These are phyloP conservation scores for Crocidura indochinensis DNA, from an alignment of 2,797 vertebrate species.

Conservation along the genomic window DNA sequence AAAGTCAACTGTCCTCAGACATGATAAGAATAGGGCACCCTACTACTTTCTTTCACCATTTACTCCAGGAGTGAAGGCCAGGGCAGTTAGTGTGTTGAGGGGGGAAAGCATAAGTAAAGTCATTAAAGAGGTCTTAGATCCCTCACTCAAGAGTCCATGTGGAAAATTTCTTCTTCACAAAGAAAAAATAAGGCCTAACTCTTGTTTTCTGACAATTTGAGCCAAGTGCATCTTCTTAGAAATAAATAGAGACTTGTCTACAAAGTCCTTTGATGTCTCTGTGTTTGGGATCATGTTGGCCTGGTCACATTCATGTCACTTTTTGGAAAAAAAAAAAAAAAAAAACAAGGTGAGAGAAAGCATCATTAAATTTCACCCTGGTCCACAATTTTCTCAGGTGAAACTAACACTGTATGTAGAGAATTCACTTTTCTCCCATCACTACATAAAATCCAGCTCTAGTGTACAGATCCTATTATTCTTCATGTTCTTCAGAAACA, in stretches of 20 bases:
- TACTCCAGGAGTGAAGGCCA: not conserved
- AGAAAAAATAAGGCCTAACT: not conserved
- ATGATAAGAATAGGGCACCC: not conserved
- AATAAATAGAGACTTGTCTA: not conserved
- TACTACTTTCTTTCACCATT: slow-evolving; percentile 2
- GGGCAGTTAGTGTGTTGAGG: not conserved
- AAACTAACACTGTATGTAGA: too few species aligned
- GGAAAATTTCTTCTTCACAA: not conserved
- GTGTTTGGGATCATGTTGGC: not conserved
- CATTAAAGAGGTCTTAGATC: not conserved
- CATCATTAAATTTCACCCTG: not conserved
- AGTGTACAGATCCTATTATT: not conserved
- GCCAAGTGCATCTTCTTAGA: not conserved
- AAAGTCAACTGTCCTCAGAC: not conserved
- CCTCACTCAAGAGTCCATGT: not conserved
- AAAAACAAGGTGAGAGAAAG: slow-evolving; percentile 19
- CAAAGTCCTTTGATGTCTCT: not conserved
- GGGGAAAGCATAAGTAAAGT: not conserved
- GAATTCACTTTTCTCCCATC: not conserved
- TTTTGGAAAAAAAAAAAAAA: not conserved
- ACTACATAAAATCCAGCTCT: not conserved
- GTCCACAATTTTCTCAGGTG: not conserved
- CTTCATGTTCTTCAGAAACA: not conserved
- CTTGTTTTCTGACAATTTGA: not conserved
- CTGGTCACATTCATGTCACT: not conserved